Base-by-base conservation (phyloP, 2,797 vertebrate genomes). In the Sebastes oblongus region DNA sequence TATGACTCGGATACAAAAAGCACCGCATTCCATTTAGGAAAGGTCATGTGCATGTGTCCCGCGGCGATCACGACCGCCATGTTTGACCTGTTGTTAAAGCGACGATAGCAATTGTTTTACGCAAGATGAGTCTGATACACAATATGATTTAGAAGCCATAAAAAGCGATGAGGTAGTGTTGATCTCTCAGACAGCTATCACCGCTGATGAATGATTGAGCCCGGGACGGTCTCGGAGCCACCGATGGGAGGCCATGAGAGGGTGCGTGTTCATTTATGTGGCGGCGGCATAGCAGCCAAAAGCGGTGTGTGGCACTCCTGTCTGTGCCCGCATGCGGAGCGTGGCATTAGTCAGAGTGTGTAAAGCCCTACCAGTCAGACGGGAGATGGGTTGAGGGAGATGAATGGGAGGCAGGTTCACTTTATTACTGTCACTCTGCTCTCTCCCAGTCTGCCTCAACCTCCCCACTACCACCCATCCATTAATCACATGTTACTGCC, bases 371-470 rank as follows among this genome's bases (percentile, higher is more conserved):
- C 89, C 92, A 93, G 91, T 93, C 90, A 91, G 91, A 91, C 78
- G 78, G 90, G 86, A 94, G 93, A 94, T 87, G 92, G 93, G 92
- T 86, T 94, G 93, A 94, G 91, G 92, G 93, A 95, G 94, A 95
- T 93, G 93, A 94, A 95, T 95, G 92, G 93, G 90, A 92, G 89
- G 93, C 93, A 93, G 92, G 91, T 93, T 93, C 92, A 94, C 94
- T 95, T 95, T 95, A 94, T 95, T 95, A 95, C 93, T 94, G 94
- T 95, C 94, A 95, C 93, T 94, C 93, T 87, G 90, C 91, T 94
- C 93, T 93, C 91, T 91, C 91, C 91, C 90, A 93, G 92, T 93
- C 93, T 93, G 90, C 92, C 91, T 93, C 93, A 92, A 93, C 93
- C 92, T 95, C 92, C 92, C 89, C 86, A 92, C 91, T 92, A 91